phyloP scores from a whole-genome alignment of 2,113 vertebrate species.

The Pogonocichla stellata region DNA sequence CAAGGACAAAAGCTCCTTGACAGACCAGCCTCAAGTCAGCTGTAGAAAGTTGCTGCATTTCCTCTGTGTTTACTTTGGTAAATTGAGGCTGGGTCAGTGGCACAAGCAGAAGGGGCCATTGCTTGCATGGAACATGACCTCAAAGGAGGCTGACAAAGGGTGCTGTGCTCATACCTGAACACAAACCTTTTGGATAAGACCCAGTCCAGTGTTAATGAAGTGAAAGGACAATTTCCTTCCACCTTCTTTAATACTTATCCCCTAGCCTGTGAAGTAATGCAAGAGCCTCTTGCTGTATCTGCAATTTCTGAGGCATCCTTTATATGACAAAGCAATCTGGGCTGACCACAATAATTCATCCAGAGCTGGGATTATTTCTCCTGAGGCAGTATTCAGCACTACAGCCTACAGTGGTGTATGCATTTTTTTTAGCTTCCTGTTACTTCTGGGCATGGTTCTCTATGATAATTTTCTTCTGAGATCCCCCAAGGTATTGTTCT shows the following conservation, averaged over 20 bases:
- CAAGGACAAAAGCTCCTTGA: not conserved
- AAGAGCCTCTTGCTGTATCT: not conserved
- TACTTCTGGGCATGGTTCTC: slow-evolving; percentile 18
- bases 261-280: not conserved
- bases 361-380: slow-evolving; percentile 30
- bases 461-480: slow-evolving; percentile 24
- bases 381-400: not conserved
- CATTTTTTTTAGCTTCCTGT: not conserved
- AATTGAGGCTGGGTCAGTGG: not conserved
- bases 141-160: not conserved
- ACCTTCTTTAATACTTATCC: not conserved
- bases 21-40: not conserved
- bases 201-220: not conserved
- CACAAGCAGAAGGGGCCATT: not conserved
- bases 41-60: not conserved
- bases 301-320: slow-evolving; percentile 12
- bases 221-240: not conserved
- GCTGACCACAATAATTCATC: not conserved
- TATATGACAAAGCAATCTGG: slow-evolving; percentile 15
- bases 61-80: not conserved
- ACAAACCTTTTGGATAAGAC: not conserved
- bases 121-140: not conserved
- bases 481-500: slow-evolving; percentile 38
- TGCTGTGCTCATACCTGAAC: not conserved
- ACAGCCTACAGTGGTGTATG: not conserved